These are phyloP conservation scores for Cacajao melanocephalus DNA, from an alignment of 2,797 vertebrate genomes.

Conservation along the genomic window DNA sequence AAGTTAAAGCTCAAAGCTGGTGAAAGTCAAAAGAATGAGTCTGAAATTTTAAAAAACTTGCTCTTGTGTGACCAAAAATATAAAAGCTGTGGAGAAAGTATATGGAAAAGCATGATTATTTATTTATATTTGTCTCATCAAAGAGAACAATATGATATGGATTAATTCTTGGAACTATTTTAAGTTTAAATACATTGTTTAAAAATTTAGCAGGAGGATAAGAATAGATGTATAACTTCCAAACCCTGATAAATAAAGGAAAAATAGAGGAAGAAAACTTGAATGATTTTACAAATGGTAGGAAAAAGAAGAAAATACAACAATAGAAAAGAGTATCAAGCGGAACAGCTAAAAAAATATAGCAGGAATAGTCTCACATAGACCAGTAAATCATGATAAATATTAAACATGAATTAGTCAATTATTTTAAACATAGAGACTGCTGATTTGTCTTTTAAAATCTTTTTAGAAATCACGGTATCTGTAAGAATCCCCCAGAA, in stretches of 20 bases:
- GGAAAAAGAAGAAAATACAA: not conserved
- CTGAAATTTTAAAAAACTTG: not conserved
- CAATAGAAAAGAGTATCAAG: not conserved
- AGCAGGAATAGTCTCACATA: not conserved
- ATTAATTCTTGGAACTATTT: slow-evolving; percentile 29
- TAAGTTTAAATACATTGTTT: slow-evolving; percentile 43
- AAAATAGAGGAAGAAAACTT: not conserved
- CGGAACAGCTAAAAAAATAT: not conserved
- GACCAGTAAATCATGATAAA: not conserved
- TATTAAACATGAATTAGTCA: not conserved
- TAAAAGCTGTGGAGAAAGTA: not conserved
- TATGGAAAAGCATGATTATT: not conserved
- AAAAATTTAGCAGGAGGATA: slow-evolving; percentile 32
- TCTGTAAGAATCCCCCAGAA: not conserved
- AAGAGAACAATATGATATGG: not conserved
- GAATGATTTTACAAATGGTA: not conserved
- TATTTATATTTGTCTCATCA: not conserved
- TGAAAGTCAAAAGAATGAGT: not conserved
- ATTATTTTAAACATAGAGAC: not conserved
- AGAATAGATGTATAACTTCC: not conserved
- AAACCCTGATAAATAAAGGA: slow-evolving; percentile 26
- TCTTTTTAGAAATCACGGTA: not conserved
- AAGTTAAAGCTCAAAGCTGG: not conserved
- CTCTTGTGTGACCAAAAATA: not conserved
- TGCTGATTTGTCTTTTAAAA: not conserved